A percentile compares a stretch with the other conserved stretches of the same genome.
These are phyloP conservation scores for Psilopsiagon aymara DNA, from an alignment of 2,113 vertebrate species.

Conservation along the genomic window DNA sequence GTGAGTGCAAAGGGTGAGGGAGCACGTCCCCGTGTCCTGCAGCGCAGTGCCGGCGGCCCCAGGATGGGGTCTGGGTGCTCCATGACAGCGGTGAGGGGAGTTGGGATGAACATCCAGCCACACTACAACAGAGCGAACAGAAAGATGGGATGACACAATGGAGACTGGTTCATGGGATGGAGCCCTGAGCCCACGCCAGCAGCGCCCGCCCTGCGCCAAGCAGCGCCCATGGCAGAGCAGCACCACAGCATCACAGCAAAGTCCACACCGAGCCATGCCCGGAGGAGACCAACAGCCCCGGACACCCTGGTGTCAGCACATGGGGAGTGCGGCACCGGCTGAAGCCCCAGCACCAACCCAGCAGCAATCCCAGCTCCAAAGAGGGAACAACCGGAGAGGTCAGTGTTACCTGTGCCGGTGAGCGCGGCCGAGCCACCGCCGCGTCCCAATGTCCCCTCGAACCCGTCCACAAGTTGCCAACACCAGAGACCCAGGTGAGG, in stretches of 20 bases:
- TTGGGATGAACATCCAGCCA: slow-evolving; percentile 68
- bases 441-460: neutral
- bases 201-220: neutral
- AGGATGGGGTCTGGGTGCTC: neutral
- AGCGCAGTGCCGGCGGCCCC: neutral
- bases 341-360: neutral
- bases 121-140: slow-evolving; percentile 68
- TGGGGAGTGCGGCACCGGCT: fast-evolving
- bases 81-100: slow-evolving; percentile 22
- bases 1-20: neutral
- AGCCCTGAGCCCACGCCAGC: neutral
- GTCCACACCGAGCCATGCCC: neutral
- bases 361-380: neutral
- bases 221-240: neutral
- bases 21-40: neutral
- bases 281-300: neutral
- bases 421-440: neutral
- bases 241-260: neutral
- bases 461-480: neutral
- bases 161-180: neutral
- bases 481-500: slow-evolving; percentile 42
- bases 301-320: neutral
- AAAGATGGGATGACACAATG: slow-evolving; percentile 59
- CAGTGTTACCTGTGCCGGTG: neutral
- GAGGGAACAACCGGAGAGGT: neutral